phyloP scores from a whole-genome alignment of 1,140 invertebrate species.

The Protaetia brevitarsis region DNA sequence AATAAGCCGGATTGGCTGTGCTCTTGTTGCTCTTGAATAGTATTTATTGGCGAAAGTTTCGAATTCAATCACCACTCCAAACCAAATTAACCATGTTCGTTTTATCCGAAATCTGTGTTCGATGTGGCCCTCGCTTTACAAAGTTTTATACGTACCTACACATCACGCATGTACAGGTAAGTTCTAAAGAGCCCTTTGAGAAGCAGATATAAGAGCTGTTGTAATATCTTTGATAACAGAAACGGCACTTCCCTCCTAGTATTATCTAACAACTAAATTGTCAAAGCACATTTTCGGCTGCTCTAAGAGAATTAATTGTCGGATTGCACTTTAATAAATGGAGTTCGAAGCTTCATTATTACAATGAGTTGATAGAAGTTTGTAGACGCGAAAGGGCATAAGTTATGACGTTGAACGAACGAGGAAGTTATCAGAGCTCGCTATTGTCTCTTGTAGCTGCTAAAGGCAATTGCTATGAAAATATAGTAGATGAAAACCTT shows the following conservation, averaged over 20 bases:
- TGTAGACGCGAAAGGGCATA: too few relatives aligned
- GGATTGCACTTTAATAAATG: too few relatives aligned
- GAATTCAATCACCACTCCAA: conserved; percentile 13
- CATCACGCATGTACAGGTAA: not conserved
- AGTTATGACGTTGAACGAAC: too few relatives aligned
- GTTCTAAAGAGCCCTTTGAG: not conserved
- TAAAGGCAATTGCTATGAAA: too few relatives aligned
- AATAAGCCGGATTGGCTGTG: not conserved
- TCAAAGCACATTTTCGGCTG: too few relatives aligned
- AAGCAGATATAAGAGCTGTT: not conserved
- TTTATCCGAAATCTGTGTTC: not conserved
- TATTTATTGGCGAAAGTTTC: not conserved
- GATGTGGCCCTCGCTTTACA: not conserved
- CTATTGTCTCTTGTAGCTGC: too few relatives aligned
- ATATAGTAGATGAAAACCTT: too few relatives aligned
- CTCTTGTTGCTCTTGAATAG: not conserved
- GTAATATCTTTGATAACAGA: not conserved
- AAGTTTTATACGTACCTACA: not conserved
- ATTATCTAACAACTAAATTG: too few relatives aligned
- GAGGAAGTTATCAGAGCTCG: too few relatives aligned
- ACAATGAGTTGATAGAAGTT: too few relatives aligned
- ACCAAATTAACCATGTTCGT: not conserved
- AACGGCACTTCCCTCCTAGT: not conserved
- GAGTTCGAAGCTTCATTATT: too few relatives aligned
- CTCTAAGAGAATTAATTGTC: too few relatives aligned